phyloP scores from a whole-genome alignment of 2,113 vertebrate genomes.

The human (Homo sapiens) region GRCh38 chr2:66584501-66585000 shows the following conservation, averaged over 20 bases:
- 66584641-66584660: not conserved
- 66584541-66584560: conserved; percentile 82
- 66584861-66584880: conserved; percentile 32
- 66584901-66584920: not conserved
- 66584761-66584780: conserved; percentile 7
- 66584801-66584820: conserved; percentile 36
- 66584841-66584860: conserved; percentile 12
- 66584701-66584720: conserved; percentile 25
- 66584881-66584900: not conserved
- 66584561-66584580: conserved; percentile 71
- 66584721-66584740: conserved; percentile 13
- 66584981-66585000: conserved; percentile 11
- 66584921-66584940: conserved; percentile 30
- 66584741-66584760: conserved; percentile 10
- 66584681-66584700: conserved; percentile 5
- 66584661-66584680: not conserved
- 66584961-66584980: conserved; percentile 31
- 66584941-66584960: not conserved
- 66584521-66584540: conserved; percentile 85
- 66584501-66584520: conserved; percentile 83
- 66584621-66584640: not conserved
- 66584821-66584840: not conserved
- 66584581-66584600: conserved; percentile 51
- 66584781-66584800: conserved; percentile 30
- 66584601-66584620: not conserved